Evolutionary conservation across 2,113 vertebrate species (phyloP).

Genomic region (human (Homo sapiens)): DNA sequence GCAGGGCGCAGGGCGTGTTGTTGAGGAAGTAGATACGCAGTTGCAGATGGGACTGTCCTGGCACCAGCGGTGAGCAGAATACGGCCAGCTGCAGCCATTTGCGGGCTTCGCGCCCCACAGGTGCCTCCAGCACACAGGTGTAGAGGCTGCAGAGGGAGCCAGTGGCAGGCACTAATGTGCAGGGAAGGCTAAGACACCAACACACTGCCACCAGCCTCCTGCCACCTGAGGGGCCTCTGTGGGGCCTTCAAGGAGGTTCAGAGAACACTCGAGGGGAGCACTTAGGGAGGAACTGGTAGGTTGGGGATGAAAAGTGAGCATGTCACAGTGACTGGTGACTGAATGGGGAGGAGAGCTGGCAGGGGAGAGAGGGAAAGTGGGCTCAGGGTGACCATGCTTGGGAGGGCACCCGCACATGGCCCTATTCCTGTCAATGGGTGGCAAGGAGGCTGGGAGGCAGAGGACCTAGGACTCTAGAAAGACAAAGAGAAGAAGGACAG

Average conservation of each 20-base stretch:
- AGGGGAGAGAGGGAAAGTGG: neutral
- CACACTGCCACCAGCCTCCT: neutral
- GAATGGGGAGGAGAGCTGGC: neutral
- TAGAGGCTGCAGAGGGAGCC: constrained; percentile 60
- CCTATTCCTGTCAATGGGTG: neutral
- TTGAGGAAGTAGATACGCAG: constrained; percentile 76
- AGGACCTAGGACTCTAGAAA: neutral
- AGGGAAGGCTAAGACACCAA: rapidly evolving
- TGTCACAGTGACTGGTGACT: rapidly evolving
- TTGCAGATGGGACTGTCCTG: constrained; percentile 74
- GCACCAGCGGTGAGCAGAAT: constrained; percentile 72
- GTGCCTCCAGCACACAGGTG: constrained; percentile 71
- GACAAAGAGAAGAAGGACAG: neutral
- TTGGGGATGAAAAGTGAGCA: neutral
- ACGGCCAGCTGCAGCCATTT: constrained; percentile 77
- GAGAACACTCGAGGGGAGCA: neutral
- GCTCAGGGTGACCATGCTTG: neutral
- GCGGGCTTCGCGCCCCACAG: neutral
- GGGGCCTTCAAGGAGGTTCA: neutral
- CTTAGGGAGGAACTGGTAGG: neutral
- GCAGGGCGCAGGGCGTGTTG: constrained; percentile 78
- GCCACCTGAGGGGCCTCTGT: rapidly evolving
- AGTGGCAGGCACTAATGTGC: rapidly evolving
- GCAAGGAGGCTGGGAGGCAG: neutral
- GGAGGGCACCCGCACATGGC: neutral